phyloP scores from a whole-genome alignment of 2,113 vertebrate genomes.

The Sialia sialis region DNA sequence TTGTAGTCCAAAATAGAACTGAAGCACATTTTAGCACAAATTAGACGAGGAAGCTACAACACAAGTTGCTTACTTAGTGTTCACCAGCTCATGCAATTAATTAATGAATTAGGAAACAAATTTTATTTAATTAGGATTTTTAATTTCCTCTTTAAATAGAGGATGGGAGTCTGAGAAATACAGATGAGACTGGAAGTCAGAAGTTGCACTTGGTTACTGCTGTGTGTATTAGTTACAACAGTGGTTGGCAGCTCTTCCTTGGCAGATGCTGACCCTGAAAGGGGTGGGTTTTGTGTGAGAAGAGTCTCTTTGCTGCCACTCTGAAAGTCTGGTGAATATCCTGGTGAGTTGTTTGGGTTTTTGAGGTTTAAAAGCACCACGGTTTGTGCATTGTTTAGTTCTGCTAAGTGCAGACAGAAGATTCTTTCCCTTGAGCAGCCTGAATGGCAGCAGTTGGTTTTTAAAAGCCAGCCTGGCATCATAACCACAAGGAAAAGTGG shows the following conservation, averaged over 20 bases:
- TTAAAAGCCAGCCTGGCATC: background rate
- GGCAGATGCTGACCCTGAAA: background rate
- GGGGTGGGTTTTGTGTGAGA: background rate
- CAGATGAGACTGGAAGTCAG: background rate
- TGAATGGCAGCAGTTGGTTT: background rate
- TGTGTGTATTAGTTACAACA: fast-evolving
- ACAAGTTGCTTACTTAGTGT: background rate
- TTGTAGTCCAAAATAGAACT: background rate
- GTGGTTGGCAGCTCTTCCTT: background rate
- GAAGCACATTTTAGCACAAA: background rate
- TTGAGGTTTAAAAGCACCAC: background rate
- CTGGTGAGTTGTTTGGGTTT: background rate
- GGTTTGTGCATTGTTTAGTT: background rate
- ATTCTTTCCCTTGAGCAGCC: background rate
- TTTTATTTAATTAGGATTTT: background rate
- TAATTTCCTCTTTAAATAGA: background rate
- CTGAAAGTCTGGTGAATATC: background rate
- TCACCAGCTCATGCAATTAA: background rate
- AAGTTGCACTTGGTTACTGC: background rate
- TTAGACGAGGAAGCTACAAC: background rate
- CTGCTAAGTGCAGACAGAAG: background rate
- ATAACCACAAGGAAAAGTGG: background rate
- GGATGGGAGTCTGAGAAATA: background rate
- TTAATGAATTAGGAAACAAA: background rate
- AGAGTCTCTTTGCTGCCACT: background rate